Evolutionary conservation across 2,888 invertebrate genomes (phyloP).

Genomic region (Chaitophorus viminalis): DNA sequence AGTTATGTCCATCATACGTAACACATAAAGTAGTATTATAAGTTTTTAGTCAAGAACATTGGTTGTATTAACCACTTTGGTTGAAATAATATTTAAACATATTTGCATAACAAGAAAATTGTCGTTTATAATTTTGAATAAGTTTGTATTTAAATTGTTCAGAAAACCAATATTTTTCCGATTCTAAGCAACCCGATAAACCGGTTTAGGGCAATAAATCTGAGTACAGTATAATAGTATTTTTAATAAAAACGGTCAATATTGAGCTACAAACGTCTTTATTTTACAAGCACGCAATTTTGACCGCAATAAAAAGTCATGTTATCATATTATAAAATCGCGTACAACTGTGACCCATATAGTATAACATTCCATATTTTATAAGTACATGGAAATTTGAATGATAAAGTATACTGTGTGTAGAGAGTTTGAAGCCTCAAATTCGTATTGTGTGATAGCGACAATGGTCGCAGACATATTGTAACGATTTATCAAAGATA

Average conservation of each 20-base stretch:
- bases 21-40: too few species aligned
- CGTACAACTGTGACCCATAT: background rate
- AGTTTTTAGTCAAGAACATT: too few species aligned
- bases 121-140: background rate
- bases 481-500: background rate
- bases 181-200: background rate
- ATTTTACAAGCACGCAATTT: constrained; percentile 19
- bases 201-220: background rate
- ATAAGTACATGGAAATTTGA: background rate
- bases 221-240: background rate
- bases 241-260: background rate
- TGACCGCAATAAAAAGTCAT: background rate
- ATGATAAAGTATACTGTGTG: background rate
- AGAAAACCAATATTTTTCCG: too few species aligned
- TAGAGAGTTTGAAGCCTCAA: background rate
- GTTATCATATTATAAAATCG: background rate
- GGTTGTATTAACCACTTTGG: too few species aligned
- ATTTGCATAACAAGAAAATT: background rate
- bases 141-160: background rate
- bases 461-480: background rate
- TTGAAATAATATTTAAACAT: too few species aligned
- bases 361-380: constrained; percentile 12
- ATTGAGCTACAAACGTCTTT: background rate
- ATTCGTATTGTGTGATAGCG: background rate
- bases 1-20: too few species aligned